Evolutionary conservation across 2,113 vertebrate genomes (phyloP).

Genomic region (Melanostigma gelatinosum): DNA sequence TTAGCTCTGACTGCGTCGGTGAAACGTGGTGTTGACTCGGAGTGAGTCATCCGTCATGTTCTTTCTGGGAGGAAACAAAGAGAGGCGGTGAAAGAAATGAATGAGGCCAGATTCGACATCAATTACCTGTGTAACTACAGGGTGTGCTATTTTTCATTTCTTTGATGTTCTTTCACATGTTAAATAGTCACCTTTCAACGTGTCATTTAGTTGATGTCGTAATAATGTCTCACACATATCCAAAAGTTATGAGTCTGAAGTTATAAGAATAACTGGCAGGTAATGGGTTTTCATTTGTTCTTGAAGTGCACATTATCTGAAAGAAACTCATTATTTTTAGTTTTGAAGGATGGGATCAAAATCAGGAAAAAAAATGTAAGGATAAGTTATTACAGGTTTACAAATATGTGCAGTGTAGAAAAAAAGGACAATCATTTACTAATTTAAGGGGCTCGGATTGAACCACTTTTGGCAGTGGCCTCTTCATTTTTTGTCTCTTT

Average conservation of each 20-base stretch:
- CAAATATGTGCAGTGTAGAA: not conserved
- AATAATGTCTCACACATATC: not conserved
- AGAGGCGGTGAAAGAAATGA: not conserved
- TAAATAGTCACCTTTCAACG: not conserved
- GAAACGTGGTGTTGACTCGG: constrained; percentile 28
- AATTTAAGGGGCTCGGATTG: too few relatives aligned
- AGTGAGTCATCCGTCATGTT: constrained; percentile 35
- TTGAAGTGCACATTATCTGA: not conserved
- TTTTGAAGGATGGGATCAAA: not conserved
- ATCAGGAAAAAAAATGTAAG: not conserved
- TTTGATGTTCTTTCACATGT: not conserved
- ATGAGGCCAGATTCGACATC: not conserved
- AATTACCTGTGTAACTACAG: not conserved
- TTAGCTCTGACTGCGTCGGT: constrained; percentile 9
- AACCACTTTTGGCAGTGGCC: too few relatives aligned
- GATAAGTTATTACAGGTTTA: too few relatives aligned
- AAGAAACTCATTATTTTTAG: too few relatives aligned
- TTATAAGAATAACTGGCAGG: not conserved
- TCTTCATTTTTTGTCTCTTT: too few relatives aligned
- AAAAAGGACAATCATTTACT: too few relatives aligned
- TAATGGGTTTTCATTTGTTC: not conserved
- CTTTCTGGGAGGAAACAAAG: constrained; percentile 35
- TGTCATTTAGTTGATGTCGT: not conserved
- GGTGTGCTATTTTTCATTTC: not conserved
- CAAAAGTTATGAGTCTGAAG: not conserved